Conservation (phyloP, 2,113 vertebrate species). For the Phocoena phocoena region DNA sequence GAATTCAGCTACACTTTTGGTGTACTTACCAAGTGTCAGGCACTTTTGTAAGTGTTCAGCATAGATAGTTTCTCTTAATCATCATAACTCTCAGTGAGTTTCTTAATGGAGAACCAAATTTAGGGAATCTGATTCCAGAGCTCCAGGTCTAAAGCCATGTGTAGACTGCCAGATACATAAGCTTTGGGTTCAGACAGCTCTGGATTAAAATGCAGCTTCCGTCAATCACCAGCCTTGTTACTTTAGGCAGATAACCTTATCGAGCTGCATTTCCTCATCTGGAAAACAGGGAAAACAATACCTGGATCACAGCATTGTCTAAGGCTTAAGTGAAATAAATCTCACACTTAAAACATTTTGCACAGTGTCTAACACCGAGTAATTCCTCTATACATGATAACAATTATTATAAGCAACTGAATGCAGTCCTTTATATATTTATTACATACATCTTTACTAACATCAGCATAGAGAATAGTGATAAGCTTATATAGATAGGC, state of each 20-base stretch:
- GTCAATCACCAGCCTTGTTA: neutral
- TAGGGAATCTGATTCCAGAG: neutral
- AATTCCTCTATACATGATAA: neutral
- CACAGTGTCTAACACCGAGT: neutral
- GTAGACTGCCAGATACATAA: neutral
- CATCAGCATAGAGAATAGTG: neutral
- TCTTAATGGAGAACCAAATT: neutral
- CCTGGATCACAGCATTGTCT: neutral
- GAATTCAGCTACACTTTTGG: neutral
- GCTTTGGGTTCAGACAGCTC: neutral
- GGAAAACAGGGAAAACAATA: neutral
- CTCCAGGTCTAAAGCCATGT: neutral
- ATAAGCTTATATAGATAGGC: neutral
- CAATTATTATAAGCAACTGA: neutral
- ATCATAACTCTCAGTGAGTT: neutral
- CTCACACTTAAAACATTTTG: neutral
- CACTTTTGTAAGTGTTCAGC: neutral
- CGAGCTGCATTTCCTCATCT: neutral
- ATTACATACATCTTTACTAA: neutral
- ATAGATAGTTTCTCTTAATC: neutral
- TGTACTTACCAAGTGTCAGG: neutral
- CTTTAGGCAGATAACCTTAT: neutral
- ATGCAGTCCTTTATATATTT: neutral
- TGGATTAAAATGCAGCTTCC: neutral
- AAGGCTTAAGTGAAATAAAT: neutral